Evolutionary conservation across 2,797 vertebrate genomes (phyloP), one percentile per base, ranked within the genome.

Genomic region (Rhadinocentrus ornatus): DNA sequence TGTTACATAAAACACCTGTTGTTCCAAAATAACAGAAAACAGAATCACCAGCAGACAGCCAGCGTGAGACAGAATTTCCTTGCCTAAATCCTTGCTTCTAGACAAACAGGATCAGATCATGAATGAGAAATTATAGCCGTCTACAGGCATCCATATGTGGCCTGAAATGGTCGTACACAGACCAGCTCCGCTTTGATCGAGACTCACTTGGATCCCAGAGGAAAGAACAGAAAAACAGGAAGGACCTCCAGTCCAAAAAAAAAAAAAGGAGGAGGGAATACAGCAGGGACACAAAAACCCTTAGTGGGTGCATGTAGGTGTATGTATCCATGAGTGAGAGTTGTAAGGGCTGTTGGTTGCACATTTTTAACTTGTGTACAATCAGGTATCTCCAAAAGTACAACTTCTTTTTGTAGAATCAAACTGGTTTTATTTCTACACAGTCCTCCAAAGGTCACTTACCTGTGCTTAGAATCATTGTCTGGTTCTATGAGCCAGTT

Each of bases 181-280:
- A 69, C 70, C 37, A n/a, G 34, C 35, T 56, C 55, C n/a, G 68
- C 83, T 91, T 89, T 90, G 78, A 88, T 91, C 61, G 16, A 73
- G 60, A 56, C 75, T 66, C 18, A 34, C 78, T 86, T 82, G 81
- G 68, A 91, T 79, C 54, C 79, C 58, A 77, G 66, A 71, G 74
- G 69, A 78, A 81, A 86, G 73, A 85, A 77, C 57, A 73, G 76
- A 89, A 80, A 73, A 87, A 89, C 82, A 89, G 86, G 86, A 92
- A 84, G 75, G 62, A 54, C 66, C 75, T 18, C 55, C 11, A 50
- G 63, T 85, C 71, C 77, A 80, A 81, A 82, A 71, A 71, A 41
- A 77, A 31, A 73, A 67, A 63, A 37, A 34, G 31, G 46, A 69
- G 67, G 37, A 60, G 63, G 37, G 56, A 31, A 41, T 41, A 81